Evolutionary conservation across 1,140 invertebrate genomes (phyloP).

Genomic region (Drosophila sechellia): DNA sequence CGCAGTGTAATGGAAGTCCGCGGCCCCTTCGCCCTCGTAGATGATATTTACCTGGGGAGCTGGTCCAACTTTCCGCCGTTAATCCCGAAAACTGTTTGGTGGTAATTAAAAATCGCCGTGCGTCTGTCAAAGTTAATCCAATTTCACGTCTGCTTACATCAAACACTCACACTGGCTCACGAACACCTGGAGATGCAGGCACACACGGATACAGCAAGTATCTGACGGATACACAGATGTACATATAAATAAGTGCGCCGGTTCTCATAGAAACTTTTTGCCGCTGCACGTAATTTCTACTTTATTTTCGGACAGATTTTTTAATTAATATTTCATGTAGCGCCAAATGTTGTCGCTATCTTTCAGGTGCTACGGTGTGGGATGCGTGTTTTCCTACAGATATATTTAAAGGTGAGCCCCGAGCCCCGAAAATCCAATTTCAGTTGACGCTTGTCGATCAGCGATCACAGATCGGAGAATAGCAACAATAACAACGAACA

Average conservation of each 20-base stretch:
- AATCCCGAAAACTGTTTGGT: conserved; percentile 61
- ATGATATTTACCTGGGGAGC: conserved; percentile 43
- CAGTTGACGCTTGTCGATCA: conserved; percentile 70
- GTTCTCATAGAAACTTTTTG: conserved; percentile 22
- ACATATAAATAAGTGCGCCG: conserved; percentile 4
- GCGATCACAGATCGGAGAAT: conserved; percentile 65
- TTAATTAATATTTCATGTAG: conserved; percentile 81
- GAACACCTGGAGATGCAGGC: conserved; percentile 36
- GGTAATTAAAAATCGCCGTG: conserved; percentile 77
- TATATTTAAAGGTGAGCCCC: conserved; percentile 34
- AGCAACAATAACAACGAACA: conserved; percentile 44
- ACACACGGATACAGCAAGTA: conserved; percentile 34
- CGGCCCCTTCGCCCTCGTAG: background rate
- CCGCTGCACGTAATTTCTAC: conserved; percentile 59
- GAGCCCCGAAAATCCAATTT: conserved; percentile 73
- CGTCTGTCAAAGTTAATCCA: conserved; percentile 77
- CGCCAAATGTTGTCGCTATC: conserved; percentile 64
- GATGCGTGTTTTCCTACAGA: conserved; percentile 19
- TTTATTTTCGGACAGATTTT: conserved; percentile 79
- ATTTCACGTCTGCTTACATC: conserved; percentile 71
- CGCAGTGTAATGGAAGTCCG: conserved; percentile 31
- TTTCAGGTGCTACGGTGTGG: conserved; percentile 21
- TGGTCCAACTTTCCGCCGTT: conserved; percentile 45
- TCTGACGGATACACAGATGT: conserved; percentile 44
- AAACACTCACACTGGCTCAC: conserved; percentile 26